Percentiles rank a stretch among this genome's conserved stretches.
phyloP scores from a whole-genome alignment of 2,888 invertebrate genomes.

The Uropetala carovei region DNA sequence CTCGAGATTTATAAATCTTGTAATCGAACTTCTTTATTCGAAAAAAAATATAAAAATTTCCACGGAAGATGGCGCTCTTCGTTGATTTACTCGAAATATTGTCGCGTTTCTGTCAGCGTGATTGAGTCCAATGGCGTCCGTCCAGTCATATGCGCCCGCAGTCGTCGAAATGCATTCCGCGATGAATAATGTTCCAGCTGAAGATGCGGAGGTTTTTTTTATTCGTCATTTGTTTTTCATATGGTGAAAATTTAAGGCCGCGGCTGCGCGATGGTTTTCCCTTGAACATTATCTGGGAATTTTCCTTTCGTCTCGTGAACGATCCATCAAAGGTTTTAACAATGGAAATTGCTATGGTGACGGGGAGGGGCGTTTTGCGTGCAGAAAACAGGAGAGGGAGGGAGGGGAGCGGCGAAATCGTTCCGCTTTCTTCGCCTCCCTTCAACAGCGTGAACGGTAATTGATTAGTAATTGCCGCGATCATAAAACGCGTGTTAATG shows the following conservation, averaged over 20 bases:
- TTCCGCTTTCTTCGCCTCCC: not conserved
- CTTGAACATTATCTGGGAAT: too few relatives aligned
- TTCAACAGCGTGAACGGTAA: not conserved
- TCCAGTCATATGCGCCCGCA: too few relatives aligned
- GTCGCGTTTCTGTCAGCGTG: too few relatives aligned
- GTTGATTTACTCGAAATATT: not conserved
- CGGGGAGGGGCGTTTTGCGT: not conserved
- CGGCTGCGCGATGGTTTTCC: too few relatives aligned
- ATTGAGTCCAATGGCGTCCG: too few relatives aligned
- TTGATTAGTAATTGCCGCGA: conserved; percentile 1
- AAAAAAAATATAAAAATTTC: not conserved
- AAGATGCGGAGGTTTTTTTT: too few relatives aligned
- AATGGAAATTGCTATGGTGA: not conserved
- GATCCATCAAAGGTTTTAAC: not conserved
- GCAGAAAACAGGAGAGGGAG: not conserved
- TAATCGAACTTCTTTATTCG: not conserved
- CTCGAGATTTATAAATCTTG: not conserved
- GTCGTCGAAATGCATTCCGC: too few relatives aligned
- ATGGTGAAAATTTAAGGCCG: too few relatives aligned
- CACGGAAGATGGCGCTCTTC: not conserved
- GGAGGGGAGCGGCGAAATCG: not conserved
- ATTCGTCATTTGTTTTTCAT: too few relatives aligned
- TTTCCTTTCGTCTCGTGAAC: too few relatives aligned
- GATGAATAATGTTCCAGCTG: too few relatives aligned
- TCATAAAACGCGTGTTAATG: conserved; percentile 13